Base-by-base conservation (phyloP, 2,888 invertebrate genomes). In the Erebia palarica region DNA sequence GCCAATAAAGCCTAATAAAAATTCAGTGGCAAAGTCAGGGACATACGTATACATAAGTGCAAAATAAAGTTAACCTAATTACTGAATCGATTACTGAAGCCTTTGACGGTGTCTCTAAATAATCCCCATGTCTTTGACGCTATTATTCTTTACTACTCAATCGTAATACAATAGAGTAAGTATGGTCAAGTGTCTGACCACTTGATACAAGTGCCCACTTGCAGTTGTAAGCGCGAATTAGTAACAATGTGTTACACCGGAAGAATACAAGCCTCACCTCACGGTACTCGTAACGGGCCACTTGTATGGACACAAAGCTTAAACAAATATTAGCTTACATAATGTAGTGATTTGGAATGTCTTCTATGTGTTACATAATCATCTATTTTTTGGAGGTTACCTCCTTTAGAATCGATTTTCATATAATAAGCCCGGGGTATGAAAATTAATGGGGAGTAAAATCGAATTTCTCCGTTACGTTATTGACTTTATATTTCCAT, bases 221-320 rank as follows among this genome's bases (percentile, higher is more conserved):
- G 47, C 3, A 4, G 44, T 42, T 63, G 47, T 63, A 18, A 63
- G 49, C 61, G 47, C 18, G 47, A 63, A 63, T 63, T 47, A 63
- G 61, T 63, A 63, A 63, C 61, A 63, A 63, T 18, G 47, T 49
- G 47, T 63, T 63, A 63, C 47, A 63, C 61, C 61, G 61, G 47
- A 63, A 63, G 47, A 63, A 21, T 63, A 63, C 47, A 63, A 63
- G 47, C 5, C 47, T 21, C 14, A 47, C 47, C 13, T 63, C 47
- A 47, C 18, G 18, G 16, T 61, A 18, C 47, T 13, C 21, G 47
- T 63, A 63, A 60, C 60, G 60, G 59, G 44, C 44, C 16, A 60
- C 60, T 60, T 44, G 11, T 63, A 21, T 63, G 18, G 61, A 49
- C 47, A 49, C 60, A 60, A 60, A 60, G 60, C 44, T 10, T 44